A percentile compares a stretch with the other conserved stretches of the same genome.
phyloP scores from a whole-genome alignment of 2,888 invertebrate genomes.

The Hypercompe scribonia region DNA sequence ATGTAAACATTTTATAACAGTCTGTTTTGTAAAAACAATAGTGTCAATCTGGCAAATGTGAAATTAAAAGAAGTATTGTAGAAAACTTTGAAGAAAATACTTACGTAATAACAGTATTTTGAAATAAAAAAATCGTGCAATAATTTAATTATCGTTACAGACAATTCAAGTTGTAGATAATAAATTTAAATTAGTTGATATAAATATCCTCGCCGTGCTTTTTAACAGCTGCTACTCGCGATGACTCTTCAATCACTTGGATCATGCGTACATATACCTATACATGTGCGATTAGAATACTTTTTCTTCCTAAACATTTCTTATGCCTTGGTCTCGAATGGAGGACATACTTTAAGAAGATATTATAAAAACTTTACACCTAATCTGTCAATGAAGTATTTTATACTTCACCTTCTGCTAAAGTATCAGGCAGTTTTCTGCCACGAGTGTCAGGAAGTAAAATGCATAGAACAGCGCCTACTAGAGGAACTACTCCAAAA shows the following conservation, averaged over 20 bases:
- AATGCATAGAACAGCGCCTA: slow-evolving; percentile 89
- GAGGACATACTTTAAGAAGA: neutral
- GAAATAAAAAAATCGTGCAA: neutral
- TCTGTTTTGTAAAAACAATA: no score
- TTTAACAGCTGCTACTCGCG: neutral
- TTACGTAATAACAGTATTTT: neutral
- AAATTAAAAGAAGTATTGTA: no score
- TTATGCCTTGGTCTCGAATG: neutral
- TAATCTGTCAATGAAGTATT: slow-evolving; percentile 12
- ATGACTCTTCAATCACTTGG: neutral
- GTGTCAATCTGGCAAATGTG: no score
- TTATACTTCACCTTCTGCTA: slow-evolving; percentile 91
- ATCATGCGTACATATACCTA: neutral
- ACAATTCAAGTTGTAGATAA: neutral
- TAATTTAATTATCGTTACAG: neutral
- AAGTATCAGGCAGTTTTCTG: slow-evolving; percentile 91
- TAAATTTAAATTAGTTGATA: neutral
- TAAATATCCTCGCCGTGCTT: neutral
- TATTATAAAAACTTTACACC: neutral
- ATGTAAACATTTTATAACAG: no score
- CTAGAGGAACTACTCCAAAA: slow-evolving; percentile 90
- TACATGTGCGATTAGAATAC: neutral
- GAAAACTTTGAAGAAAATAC: no score
- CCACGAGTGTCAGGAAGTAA: slow-evolving; percentile 93
- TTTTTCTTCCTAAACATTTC: neutral